Percentiles rank a stretch among this genome's conserved stretches.
These are phyloP conservation scores for Drosophila teissieri DNA, from an alignment of 1,140 invertebrate species.

Conservation along the genomic window DNA sequence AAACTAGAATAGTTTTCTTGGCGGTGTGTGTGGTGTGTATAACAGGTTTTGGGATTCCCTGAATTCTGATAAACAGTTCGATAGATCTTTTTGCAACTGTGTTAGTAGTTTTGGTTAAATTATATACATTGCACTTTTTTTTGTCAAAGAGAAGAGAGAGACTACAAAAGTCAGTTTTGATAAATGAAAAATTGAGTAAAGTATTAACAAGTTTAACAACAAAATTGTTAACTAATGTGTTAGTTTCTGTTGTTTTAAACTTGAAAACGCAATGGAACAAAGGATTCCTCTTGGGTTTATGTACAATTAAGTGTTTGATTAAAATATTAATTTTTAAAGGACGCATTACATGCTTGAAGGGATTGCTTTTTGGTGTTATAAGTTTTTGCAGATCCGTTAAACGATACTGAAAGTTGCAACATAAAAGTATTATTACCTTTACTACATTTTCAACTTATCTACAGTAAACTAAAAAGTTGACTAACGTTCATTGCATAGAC, in stretches of 20 bases:
- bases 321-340: conserved; percentile 33
- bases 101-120: conserved; percentile 73
- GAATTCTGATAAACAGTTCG: conserved; percentile 15
- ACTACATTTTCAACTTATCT: conserved; percentile 44
- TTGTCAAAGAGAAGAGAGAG: conserved; percentile 36
- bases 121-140: conserved; percentile 46
- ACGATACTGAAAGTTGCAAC: conserved; percentile 55
- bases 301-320: conserved; percentile 47
- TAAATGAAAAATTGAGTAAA: conserved; percentile 47
- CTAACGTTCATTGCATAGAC: conserved; percentile 73
- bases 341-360: conserved; percentile 62
- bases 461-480: conserved; percentile 59
- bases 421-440: conserved; percentile 48
- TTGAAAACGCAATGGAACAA: conserved; percentile 32
- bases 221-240: conserved; percentile 49
- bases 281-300: conserved; percentile 40
- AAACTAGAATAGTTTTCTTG: conserved; percentile 37
- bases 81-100: conserved; percentile 50
- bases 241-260: conserved; percentile 23
- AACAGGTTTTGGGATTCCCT: conserved; percentile 41
- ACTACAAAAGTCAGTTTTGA: conserved; percentile 50
- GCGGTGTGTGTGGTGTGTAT: conserved; percentile 40
- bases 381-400: conserved; percentile 27
- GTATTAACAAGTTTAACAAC: conserved; percentile 49
- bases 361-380: conserved; percentile 49